Evolutionary conservation across 2,113 vertebrate species (phyloP), one percentile per base, ranked within the genome.

Genomic region (Ellobius talpinus): DNA sequence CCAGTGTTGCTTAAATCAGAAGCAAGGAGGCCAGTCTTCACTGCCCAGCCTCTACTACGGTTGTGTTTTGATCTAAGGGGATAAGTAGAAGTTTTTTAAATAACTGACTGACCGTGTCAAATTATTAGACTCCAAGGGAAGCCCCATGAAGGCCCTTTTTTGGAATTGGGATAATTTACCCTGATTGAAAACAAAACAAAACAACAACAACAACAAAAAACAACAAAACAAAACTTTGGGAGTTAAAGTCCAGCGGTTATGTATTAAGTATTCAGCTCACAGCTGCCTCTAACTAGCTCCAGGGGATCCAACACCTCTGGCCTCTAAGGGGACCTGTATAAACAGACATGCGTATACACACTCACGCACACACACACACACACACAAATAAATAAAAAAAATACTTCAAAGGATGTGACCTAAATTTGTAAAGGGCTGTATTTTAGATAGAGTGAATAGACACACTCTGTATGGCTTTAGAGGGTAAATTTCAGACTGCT

Each of bases 391-490:
- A 5, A 58, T 5, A 31, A 39, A 82, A 82, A 55, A 90, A 50
- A 58, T 76, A 31, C 74, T 90, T 94, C 81, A 91, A 91, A 92
- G 95, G 84, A 5, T 26, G n/a, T 66, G 85, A 94, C 55, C 47
- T 68, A 95, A 91, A 68, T 91, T 55, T n/a, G 19, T 55, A 23
- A 91, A 88, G 63, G 47, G 31, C 24, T 93, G 8, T 87, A 33
- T 95, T 91, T 45, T 33, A 78, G 47, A 45, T 95, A 91, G 72
- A 74, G 50, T 47, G 61, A 89, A 68, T 90, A 96, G 91, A 68
- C 12, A 16, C 68, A 17, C 58, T 45, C 17, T 68, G 0, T 91
- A 82, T 94, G 74, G n/a, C 72, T 73, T 91, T 55, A 13, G 58
- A 89, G 84, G 73, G 50, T 58, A 91, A 21, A 66, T 55, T 88